phyloP scores from a whole-genome alignment of 2,113 vertebrate species.

The Dipodomys merriami region DNA sequence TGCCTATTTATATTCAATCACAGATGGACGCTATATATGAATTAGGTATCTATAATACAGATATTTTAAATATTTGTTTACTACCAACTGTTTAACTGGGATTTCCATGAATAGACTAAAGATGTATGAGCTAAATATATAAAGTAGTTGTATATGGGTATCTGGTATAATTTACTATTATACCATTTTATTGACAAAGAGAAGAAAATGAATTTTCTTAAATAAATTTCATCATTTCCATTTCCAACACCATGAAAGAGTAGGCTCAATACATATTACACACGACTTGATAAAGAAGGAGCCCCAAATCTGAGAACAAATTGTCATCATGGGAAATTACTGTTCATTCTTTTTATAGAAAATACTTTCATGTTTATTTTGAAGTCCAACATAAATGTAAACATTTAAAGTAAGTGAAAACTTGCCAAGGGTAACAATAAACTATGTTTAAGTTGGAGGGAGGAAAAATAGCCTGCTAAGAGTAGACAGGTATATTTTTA shows the following conservation, averaged over 20 bases:
- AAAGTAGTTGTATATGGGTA: neutral
- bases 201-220: neutral
- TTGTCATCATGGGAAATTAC: constrained; percentile 77
- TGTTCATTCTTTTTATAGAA: constrained; percentile 79
- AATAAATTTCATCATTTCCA: constrained; percentile 67
- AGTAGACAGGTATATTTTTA: constrained; percentile 86
- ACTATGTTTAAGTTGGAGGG: constrained; percentile 82
- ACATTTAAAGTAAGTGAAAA: constrained; percentile 88
- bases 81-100: constrained; percentile 73
- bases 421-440: constrained; percentile 85
- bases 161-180: constrained; percentile 63
- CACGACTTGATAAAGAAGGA: constrained; percentile 63
- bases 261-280: constrained; percentile 81
- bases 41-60: constrained; percentile 77
- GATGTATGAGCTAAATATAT: constrained; percentile 69
- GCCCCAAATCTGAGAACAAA: constrained; percentile 69
- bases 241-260: constrained; percentile 76
- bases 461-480: constrained; percentile 76
- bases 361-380: constrained; percentile 87
- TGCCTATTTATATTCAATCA: constrained; percentile 74
- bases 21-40: constrained; percentile 74
- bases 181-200: constrained; percentile 45
- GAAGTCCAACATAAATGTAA: constrained; percentile 85
- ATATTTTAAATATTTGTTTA: constrained; percentile 80
- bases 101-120: constrained; percentile 73